Percentiles rank a stretch among this genome's conserved stretches.
These are phyloP conservation scores for human DNA, from an alignment of 2,113 vertebrate genomes.

Conservation along the genomic window DNA sequence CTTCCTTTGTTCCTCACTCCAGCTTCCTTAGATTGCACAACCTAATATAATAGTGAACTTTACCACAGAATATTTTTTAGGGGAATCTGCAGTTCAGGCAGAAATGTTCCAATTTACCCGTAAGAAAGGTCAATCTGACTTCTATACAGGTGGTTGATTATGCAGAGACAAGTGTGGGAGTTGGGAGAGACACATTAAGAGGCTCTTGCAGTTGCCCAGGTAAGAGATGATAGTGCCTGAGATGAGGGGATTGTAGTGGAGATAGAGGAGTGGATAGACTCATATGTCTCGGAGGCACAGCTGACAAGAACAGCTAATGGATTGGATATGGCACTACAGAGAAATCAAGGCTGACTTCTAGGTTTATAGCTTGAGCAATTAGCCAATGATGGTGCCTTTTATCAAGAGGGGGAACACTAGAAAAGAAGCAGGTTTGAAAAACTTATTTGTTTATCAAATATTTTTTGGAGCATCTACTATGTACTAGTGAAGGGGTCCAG, in stretches of 20 bases:
- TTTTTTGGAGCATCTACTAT: neutral
- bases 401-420: neutral
- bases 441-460: neutral
- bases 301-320: neutral
- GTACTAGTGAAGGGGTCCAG: neutral
- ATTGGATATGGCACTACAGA: neutral
- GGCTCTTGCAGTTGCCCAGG: neutral
- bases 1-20: neutral
- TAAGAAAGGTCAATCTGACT: neutral
- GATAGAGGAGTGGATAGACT: neutral
- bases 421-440: neutral
- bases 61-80: neutral
- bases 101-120: neutral
- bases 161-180: neutral
- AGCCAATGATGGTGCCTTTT: conserved; percentile 8
- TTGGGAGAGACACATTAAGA: neutral
- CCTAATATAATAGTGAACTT: neutral
- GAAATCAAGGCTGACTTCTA: conserved; percentile 6
- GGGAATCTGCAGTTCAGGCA: neutral
- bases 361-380: neutral
- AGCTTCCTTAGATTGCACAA: neutral
- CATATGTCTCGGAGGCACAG: neutral
- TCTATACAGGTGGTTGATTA: neutral
- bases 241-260: neutral
- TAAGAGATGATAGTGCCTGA: neutral